Base-by-base conservation (phyloP, 2,797 vertebrate genomes). In the Aythya fuligula region DNA sequence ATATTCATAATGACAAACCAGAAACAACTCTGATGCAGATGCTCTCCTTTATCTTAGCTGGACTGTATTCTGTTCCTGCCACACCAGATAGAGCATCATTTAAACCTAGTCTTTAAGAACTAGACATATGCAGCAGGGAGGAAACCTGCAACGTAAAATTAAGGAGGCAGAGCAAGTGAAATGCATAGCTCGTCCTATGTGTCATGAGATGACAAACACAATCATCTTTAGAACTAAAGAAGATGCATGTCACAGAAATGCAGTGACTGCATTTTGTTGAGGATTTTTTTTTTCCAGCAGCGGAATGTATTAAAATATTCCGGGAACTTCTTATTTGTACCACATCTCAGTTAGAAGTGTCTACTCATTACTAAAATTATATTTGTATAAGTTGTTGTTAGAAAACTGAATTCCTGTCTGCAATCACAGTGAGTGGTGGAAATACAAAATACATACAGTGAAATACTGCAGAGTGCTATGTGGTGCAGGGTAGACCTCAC, bases 1-100 rank as follows among this genome's bases (percentile, higher is more conserved):
- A 36, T 88, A 86, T 92, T 93, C 57, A 61, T 77, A 74, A 82
- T 25, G 62, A 87, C 73, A 93, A 96, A 96, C 67, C 51, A 92
- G 84, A 76, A 92, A 64, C 66, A 72, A 89, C 41, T 70, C 70
- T 77, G 28, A 56, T 81, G 62, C 56, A 65, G 56, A 69, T 90
- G 57, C 43, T 94, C 12, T 74, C 27, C 85, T 82, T 17, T 71
- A 20, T 28, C 51, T 69, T 67, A 65, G 85, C 4, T 4, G 10
- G 58, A n/a, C 47, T 88, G 60, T 65, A 74, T 87, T 60, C 62
- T 80, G 45, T 62, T 79, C 45, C 70, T 95, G 87, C 85, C 76
- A 79, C 43, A 57, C 49, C 57, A 80, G 54, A 91, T 77, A 38
- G 32, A 47, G 36, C 22, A 34, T 36, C 32, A 34, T 39, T 53